phyloP scores from a whole-genome alignment of 1,140 invertebrate species.

The Zaprionus nigranus region DNA sequence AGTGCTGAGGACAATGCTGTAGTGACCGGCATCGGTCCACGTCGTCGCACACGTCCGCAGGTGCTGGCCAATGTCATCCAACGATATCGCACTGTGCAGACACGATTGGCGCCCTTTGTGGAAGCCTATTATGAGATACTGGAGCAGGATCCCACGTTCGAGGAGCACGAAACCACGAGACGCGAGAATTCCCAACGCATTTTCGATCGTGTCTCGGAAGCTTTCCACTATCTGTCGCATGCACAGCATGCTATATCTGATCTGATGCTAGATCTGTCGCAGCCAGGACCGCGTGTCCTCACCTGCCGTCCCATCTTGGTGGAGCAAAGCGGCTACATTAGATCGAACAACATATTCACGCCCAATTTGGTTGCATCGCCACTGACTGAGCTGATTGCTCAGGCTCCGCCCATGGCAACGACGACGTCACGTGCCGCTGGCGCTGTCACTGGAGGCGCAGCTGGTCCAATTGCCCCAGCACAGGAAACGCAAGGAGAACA shows the following conservation, averaged over 20 bases:
- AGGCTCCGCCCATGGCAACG: constrained; percentile 1
- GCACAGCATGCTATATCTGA: constrained; percentile 95
- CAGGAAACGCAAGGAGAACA: not conserved
- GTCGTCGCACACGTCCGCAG: constrained; percentile 85
- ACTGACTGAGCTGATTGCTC: constrained; percentile 25
- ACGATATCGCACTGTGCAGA: constrained; percentile 86
- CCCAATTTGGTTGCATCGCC: constrained; percentile 53
- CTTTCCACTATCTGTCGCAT: constrained; percentile 93
- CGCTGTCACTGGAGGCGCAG: constrained; percentile 5
- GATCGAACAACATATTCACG: constrained; percentile 80
- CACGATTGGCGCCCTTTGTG: constrained; percentile 88
- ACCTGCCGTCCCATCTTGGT: constrained; percentile 90
- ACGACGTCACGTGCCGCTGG: constrained; percentile 30
- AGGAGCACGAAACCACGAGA: constrained; percentile 84
- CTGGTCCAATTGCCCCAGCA: not conserved
- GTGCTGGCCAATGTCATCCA: constrained; percentile 88
- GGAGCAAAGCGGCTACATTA: constrained; percentile 87
- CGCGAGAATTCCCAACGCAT: constrained; percentile 87
- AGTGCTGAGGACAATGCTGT: constrained; percentile 24
- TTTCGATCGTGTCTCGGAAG: constrained; percentile 90
- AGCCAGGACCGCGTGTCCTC: constrained; percentile 89
- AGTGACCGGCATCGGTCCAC: constrained; percentile 30
- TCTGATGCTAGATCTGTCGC: constrained; percentile 89
- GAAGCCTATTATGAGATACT: constrained; percentile 87
- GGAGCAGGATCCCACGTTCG: constrained; percentile 86